Percentiles rank a stretch among this genome's conserved stretches.
Evolutionary conservation across 1,140 invertebrate species (phyloP).

Genomic region (Spodoptera frugiperda): DNA sequence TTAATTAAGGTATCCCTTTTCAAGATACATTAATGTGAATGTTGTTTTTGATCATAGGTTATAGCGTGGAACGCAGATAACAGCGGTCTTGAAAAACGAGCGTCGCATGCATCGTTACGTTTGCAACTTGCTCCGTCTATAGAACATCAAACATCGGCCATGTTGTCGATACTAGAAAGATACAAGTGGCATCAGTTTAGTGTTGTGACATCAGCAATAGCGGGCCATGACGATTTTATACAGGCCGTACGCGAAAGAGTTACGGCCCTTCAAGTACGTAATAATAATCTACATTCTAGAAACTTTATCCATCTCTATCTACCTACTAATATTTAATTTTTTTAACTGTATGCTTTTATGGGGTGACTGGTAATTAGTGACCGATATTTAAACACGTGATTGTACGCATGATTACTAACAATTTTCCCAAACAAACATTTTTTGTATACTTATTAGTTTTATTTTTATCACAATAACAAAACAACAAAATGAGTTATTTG

Average conservation of each 20-base stretch:
- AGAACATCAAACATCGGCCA: conserved; percentile 96
- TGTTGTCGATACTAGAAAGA: conserved; percentile 96
- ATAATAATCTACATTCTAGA: conserved; percentile 14
- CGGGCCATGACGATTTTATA: conserved; percentile 97
- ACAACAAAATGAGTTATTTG: neutral
- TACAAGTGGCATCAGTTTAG: conserved; percentile 99
- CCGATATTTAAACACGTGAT: no score
- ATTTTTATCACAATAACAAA: no score
- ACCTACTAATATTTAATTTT: no score
- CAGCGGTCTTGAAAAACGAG: conserved; percentile 92
- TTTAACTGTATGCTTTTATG: no score
- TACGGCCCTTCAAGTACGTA: conserved; percentile 90
- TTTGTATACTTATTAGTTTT: no score
- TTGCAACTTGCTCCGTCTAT: conserved; percentile 97
- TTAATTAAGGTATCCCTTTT: neutral
- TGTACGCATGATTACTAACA: no score
- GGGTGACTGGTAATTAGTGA: no score
- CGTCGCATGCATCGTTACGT: conserved; percentile 93
- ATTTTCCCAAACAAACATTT: no score
- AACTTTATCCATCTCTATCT: neutral
- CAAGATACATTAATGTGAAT: conserved; percentile 1
- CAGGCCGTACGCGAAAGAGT: conserved; percentile 95
- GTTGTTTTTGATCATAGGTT: conserved; percentile 87
- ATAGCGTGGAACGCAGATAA: conserved; percentile 98
- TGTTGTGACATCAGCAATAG: conserved; percentile 96